These are phyloP conservation scores for Empidonax traillii DNA, from an alignment of 2,113 vertebrate species.

Conservation along the genomic window DNA sequence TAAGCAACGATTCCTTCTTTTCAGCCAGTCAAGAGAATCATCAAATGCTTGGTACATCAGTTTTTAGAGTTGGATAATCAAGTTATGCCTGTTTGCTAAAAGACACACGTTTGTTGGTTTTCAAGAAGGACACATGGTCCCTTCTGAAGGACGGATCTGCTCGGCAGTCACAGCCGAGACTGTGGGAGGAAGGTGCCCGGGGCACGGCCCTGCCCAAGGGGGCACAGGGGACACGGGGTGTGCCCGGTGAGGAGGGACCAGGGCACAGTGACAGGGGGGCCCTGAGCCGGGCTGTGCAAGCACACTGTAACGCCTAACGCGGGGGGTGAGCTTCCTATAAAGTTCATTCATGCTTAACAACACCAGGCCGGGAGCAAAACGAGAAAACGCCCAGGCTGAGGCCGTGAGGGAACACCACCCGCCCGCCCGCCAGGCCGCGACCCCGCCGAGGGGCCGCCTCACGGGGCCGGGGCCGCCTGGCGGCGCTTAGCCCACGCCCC, in stretches of 20 bases:
- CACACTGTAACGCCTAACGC: fast-evolving
- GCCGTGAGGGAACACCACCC: background rate
- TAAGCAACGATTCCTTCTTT: background rate
- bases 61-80: background rate
- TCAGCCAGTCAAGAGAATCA: background rate
- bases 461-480: background rate
- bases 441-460: background rate
- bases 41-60: background rate
- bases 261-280: fast-evolving
- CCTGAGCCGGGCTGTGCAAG: fast-evolving
- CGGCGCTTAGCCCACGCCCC: background rate
- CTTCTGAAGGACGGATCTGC: too few species aligned
- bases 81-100: background rate
- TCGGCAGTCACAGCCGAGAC: fast-evolving
- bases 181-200: fast-evolving
- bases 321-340: fast-evolving
- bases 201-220: fast-evolving
- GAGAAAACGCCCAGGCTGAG: fast-evolving
- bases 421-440: background rate
- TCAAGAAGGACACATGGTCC: fast-evolving
- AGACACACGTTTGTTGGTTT: fast-evolving
- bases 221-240: fast-evolving
- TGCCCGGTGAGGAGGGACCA: background rate
- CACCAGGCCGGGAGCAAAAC: fast-evolving
- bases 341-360: fast-evolving